A percentile compares a stretch with the other conserved stretches of the same genome.
These are phyloP conservation scores for Odontomachus brunneus DNA, from an alignment of 1,140 invertebrate species.

Conservation along the genomic window DNA sequence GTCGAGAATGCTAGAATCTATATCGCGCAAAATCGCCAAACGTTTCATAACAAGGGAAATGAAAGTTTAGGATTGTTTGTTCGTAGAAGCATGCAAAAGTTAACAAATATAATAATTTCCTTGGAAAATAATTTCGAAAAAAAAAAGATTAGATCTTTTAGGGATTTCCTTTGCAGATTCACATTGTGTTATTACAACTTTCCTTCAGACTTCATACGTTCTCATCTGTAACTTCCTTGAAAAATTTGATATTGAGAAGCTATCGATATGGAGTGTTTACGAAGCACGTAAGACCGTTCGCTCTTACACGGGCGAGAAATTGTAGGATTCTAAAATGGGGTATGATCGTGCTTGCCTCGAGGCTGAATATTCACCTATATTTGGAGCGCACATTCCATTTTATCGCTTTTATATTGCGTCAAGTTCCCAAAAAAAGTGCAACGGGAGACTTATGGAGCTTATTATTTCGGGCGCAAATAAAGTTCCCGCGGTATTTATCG, in stretches of 20 bases:
- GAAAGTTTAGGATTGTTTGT: no score
- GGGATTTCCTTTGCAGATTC: background rate
- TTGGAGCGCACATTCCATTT: conserved; percentile 30
- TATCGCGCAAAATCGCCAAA: no score
- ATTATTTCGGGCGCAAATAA: conserved; percentile 27
- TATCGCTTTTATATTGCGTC: conserved; percentile 24
- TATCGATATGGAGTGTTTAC: conserved; percentile 34
- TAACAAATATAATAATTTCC: background rate
- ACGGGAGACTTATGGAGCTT: conserved; percentile 16
- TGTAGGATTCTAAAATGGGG: conserved; percentile 30
- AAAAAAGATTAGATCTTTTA: background rate
- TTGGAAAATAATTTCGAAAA: background rate
- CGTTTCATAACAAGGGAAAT: no score
- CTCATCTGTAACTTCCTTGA: background rate
- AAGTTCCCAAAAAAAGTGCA: conserved; percentile 50
- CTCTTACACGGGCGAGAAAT: conserved; percentile 19
- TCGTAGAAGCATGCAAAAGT: background rate
- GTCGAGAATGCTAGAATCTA: no score
- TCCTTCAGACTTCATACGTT: background rate
- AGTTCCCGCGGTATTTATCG: conserved; percentile 19
- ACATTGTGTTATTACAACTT: conserved; percentile 10
- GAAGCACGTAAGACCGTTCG: conserved; percentile 7
- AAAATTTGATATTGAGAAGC: conserved; percentile 24
- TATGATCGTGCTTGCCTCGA: conserved; percentile 19
- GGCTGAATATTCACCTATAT: conserved; percentile 41